phyloP scores from a whole-genome alignment of 1,140 invertebrate species.

The Rhizoglyphus robini region DNA sequence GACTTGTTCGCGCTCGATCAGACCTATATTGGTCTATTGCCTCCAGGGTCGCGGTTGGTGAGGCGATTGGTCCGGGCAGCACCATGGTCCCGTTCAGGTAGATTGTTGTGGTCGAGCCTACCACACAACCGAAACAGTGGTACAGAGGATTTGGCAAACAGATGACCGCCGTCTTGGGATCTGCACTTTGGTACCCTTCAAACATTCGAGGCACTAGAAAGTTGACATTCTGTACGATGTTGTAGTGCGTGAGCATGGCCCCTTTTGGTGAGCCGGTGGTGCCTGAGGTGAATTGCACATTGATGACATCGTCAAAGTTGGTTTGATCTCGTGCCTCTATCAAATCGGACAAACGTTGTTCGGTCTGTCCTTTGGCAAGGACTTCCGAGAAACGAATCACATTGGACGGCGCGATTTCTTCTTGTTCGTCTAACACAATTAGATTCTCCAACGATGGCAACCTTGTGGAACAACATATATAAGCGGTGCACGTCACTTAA shows the following conservation, averaged over 20 bases:
- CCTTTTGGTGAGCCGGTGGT: conserved; percentile 81
- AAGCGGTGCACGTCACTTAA: too few species aligned
- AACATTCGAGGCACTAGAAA: conserved; percentile 47
- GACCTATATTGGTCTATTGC: conserved; percentile 55
- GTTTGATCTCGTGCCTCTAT: not conserved
- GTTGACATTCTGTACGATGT: conserved; percentile 70
- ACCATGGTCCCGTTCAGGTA: conserved; percentile 54
- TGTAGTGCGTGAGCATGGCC: conserved; percentile 61
- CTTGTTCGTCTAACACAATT: conserved; percentile 24
- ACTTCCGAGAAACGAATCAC: conserved; percentile 10
- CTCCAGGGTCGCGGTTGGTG: conserved; percentile 49
- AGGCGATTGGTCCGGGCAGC: conserved; percentile 51
- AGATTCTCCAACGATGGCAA: conserved; percentile 23
- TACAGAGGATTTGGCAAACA: conserved; percentile 78
- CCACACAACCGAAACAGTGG: conserved; percentile 70
- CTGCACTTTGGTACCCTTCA: conserved; percentile 30
- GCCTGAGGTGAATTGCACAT: conserved; percentile 38
- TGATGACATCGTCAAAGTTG: conserved; percentile 28
- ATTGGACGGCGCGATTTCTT: conserved; percentile 22
- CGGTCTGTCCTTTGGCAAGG: conserved; percentile 21
- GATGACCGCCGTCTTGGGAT: conserved; percentile 30
- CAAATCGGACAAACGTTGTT: not conserved
- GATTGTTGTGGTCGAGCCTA: conserved; percentile 47
- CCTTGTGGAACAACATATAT: conserved; percentile 29
- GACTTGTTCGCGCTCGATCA: conserved; percentile 24